Evolutionary conservation across 2,113 vertebrate species (phyloP), one percentile per base, ranked within the genome.

Genomic region (mouse (Mus musculus)): DNA sequence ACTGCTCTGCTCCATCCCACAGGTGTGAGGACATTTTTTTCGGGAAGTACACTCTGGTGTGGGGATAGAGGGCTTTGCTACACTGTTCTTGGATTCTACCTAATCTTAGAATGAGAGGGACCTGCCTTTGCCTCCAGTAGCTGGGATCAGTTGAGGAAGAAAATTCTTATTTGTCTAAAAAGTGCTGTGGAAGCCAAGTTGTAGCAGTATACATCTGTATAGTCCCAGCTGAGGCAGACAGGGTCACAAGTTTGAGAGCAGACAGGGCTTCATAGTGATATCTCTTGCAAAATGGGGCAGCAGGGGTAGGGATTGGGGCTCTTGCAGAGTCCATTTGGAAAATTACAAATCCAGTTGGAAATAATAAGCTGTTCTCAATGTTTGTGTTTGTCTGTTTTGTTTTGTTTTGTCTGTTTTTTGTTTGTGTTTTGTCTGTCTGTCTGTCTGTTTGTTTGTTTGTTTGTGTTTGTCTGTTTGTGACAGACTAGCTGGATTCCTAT

Each of bases 291-390:
- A 89, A 20, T 7, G 28, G 8, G 14, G 0, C 2, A 4, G 67
- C 30, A 69, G 49, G 28, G 12, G 28, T 52, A 8, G 30, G 26
- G 6, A 72, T 7, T 3, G 42, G 17, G 63, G 33, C 52, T 52
- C 86, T 80, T 87, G 52, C 86, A 94, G 94, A 95, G 86, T 95
- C 90, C 85, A 95, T 87, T 95, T 94, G 96, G 93, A 95, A 97
- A 97, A 92, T 96, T 96, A 96, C 96, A 93, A 65, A 88, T 95
- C 73, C 54, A 87, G 65, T 72, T 71, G 75, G 95, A 87, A 78
- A 81, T 56, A 92, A 87, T 17, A 80, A 92, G 88, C 77, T 13
- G 19, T 93, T 95, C 82, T 69, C 95, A 89, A 2, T 28, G 67
- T 92, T 71, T 80, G 89, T 95, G 39, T 26, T 73, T 7, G 54